Percentiles rank a stretch among this genome's conserved stretches.
These are phyloP conservation scores for Sternarchorhynchus goeldii DNA, from an alignment of 2,797 vertebrate species.

Conservation along the genomic window DNA sequence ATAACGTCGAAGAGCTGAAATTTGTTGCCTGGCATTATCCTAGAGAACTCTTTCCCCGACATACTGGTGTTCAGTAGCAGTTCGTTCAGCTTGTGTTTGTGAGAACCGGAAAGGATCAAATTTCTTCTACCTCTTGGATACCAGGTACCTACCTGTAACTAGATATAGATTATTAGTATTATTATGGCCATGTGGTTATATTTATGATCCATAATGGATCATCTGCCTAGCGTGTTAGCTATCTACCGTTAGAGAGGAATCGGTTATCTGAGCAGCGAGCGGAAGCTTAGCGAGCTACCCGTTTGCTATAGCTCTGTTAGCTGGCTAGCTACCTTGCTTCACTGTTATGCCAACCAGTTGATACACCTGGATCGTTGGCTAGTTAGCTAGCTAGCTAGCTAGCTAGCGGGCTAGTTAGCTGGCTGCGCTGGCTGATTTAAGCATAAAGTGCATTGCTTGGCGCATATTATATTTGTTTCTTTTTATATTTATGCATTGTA, in stretches of 20 bases:
- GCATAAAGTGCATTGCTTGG: not conserved
- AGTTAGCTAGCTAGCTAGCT: not conserved
- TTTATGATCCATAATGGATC: not conserved
- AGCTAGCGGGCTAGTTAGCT: not conserved
- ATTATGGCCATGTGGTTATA: too few species aligned
- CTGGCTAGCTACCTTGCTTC: too few species aligned
- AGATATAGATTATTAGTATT: not conserved
- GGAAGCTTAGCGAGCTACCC: not conserved
- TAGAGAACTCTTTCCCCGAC: conserved; percentile 16
- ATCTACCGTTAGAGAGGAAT: not conserved
- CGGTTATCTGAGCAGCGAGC: not conserved
- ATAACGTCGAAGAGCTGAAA: conserved; percentile 40
- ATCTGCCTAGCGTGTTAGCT: not conserved
- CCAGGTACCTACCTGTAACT: conserved; percentile 32
- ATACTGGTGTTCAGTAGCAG: not conserved
- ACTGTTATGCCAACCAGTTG: not conserved
- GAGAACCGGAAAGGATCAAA: conserved; percentile 48
- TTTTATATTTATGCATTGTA: not conserved
- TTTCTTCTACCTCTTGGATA: conserved; percentile 30
- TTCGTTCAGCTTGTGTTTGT: conserved; percentile 40
- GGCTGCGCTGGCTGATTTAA: not conserved
- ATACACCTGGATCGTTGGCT: not conserved
- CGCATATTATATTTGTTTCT: not conserved
- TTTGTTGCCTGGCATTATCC: conserved; percentile 36
- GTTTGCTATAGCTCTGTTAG: not conserved